Conservation (phyloP, 2,113 vertebrate species). For the Hippocampus abdominalis region DNA sequence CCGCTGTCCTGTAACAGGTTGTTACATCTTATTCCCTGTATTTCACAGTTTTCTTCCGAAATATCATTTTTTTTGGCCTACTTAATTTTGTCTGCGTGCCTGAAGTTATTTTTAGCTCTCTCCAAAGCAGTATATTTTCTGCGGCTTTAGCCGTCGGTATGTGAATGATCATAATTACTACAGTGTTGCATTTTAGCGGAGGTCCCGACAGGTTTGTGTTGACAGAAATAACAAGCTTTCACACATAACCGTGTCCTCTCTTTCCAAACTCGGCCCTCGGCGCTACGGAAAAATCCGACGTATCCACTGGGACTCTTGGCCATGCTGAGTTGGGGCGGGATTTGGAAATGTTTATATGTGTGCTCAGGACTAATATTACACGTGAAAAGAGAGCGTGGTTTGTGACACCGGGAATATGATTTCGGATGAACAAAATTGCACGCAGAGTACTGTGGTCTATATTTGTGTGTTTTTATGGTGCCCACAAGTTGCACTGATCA, state of each 20-base stretch:
- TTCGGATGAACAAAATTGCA: not conserved
- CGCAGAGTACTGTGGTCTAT: not conserved
- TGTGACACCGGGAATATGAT: conserved; percentile 5
- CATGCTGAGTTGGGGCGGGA: conserved; percentile 16
- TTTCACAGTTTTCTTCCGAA: not conserved
- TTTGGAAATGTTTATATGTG: conserved; percentile 37
- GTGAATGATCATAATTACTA: conserved; percentile 23
- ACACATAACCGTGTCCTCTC: conserved; percentile 64
- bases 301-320: conserved; percentile 48
- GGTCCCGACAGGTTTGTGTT: conserved; percentile 54
- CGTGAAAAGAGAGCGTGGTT: not conserved
- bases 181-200: conserved; percentile 44
- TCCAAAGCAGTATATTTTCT: conserved; percentile 4
- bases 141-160: conserved; percentile 26
- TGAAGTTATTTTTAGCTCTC: conserved; percentile 28
- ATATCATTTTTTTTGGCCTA: not conserved
- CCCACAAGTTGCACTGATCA: not conserved
- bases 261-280: conserved; percentile 53
- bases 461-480: not conserved
- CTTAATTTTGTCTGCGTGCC: conserved; percentile 2
- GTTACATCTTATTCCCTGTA: too few relatives aligned
- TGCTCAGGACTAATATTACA: conserved; percentile 4
- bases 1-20: too few relatives aligned
- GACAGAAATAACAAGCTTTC: conserved; percentile 67
- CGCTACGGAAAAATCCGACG: conserved; percentile 57